Base-by-base conservation (phyloP, 2,888 invertebrate genomes). In the Tanypteryx hageni region DNA sequence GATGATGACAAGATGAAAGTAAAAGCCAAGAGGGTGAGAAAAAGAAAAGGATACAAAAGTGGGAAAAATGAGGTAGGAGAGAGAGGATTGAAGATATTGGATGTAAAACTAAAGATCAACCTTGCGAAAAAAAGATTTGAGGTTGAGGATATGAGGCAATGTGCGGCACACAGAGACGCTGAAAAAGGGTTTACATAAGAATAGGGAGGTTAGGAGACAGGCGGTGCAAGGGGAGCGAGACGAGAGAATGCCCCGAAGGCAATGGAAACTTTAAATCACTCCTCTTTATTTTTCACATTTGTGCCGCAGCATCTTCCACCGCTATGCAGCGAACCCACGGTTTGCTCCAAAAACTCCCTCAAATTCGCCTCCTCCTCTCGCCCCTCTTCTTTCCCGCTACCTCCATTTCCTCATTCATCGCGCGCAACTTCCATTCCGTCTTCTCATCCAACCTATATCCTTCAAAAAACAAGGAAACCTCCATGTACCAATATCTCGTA, bases 181-280 rank as follows among this genome's bases (percentile, higher is more conserved):
- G 76, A 76, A 68, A 68, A n/a, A 68, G 22, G 68, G 68, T 68
- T 68, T 68, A 9, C 18, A 18, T 68, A 18, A 18, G 68, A 18
- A n/a, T 64, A 68, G n/a, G 13, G 68, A 3, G 9, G 2, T n/a
- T 1, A 18, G 68, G 68, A 14, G 64, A 64, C 7, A 64, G 14
- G n/a, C 13, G 68, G 10, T 4, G 68, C 68, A n/a, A n/a, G n/a
- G n/a, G n/a, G 22, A 10, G 13, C 18, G 61, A 44, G 61, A 61
- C 3, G 0, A 68, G 22, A 22, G 27, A 27, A 27, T 76, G 76
- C 22, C 76, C 76, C 27, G 22, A 68, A 22, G 18, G 18, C 18
- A 4, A 13, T 76, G 76, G 76, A 76, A 76, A 76, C 76, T 76
- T 76, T 76, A 76, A 76, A 76, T 76, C 76, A 76, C 76, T 76